Evolutionary conservation across 1,140 invertebrate species (phyloP).

Genomic region (Semibalanus balanoides): DNA sequence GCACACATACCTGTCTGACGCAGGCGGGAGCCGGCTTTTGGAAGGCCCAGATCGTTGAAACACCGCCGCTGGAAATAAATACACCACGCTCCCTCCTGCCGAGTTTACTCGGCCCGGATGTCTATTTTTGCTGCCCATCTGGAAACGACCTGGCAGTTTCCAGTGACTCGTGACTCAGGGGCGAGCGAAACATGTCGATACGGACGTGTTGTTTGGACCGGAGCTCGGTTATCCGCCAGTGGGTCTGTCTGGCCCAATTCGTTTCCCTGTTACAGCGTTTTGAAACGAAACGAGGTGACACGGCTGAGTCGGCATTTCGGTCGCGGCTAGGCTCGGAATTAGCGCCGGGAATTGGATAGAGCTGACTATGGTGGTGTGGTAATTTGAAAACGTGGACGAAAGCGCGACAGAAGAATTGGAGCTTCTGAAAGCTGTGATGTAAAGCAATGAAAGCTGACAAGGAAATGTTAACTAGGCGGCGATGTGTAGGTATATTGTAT

Average conservation of each 20-base stretch:
- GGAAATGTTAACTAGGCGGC: too few species aligned
- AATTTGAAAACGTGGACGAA: neutral
- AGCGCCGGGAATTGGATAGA: neutral
- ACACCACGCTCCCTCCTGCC: neutral
- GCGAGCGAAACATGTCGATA: neutral
- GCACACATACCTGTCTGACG: too few species aligned
- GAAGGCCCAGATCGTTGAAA: too few species aligned
- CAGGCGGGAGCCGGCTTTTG: too few species aligned
- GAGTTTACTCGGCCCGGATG: neutral
- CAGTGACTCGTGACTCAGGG: neutral
- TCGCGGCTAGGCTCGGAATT: neutral
- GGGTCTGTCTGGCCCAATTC: too few species aligned
- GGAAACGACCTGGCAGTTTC: neutral
- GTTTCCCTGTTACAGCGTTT: too few species aligned
- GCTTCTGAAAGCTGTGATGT: neutral
- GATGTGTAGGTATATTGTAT: too few species aligned
- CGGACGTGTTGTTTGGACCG: too few species aligned
- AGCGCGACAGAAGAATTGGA: neutral
- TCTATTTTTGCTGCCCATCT: neutral
- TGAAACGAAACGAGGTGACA: too few species aligned
- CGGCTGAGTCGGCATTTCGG: neutral
- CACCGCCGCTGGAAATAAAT: too few species aligned
- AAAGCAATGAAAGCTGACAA: too few species aligned
- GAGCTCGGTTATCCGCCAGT: too few species aligned
- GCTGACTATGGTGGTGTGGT: neutral